These are phyloP conservation scores for Myzus persicae DNA, from an alignment of 1,140 invertebrate species.

Conservation along the genomic window DNA sequence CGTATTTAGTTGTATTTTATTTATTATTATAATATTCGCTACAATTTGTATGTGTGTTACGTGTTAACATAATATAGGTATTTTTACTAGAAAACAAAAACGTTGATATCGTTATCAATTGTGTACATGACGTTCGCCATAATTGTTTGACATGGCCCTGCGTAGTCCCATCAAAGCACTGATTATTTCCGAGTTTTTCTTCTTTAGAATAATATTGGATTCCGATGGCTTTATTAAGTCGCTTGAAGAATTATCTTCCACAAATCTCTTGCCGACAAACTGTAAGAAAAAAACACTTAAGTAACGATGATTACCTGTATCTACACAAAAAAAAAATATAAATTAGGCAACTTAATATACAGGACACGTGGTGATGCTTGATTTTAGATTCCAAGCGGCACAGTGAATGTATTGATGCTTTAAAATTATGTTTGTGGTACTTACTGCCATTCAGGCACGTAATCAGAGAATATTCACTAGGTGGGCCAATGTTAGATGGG, in stretches of 20 bases:
- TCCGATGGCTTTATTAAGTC: neutral
- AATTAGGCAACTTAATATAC: neutral
- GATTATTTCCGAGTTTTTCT: conserved; percentile 48
- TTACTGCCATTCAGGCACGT: too few species aligned
- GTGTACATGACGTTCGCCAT: neutral
- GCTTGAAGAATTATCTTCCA: neutral
- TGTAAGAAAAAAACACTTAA: neutral
- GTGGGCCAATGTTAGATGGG: too few species aligned
- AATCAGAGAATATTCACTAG: too few species aligned
- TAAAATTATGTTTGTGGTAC: too few species aligned
- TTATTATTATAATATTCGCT: neutral
- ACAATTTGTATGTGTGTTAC: conserved; percentile 2
- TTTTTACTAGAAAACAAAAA: neutral
- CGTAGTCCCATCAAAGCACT: conserved; percentile 43
- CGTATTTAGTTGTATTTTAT: neutral
- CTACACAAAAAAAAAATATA: too few species aligned
- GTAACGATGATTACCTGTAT: neutral
- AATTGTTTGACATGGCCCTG: conserved; percentile 22
- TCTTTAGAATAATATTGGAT: neutral
- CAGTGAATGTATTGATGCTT: too few species aligned
- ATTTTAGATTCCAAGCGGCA: neutral
- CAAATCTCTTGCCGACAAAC: neutral
- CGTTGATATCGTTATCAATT: neutral
- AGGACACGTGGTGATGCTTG: neutral
- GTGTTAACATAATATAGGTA: neutral